Evolutionary conservation across 2,888 invertebrate species (phyloP).

Genomic region (Steromphala cineraria): DNA sequence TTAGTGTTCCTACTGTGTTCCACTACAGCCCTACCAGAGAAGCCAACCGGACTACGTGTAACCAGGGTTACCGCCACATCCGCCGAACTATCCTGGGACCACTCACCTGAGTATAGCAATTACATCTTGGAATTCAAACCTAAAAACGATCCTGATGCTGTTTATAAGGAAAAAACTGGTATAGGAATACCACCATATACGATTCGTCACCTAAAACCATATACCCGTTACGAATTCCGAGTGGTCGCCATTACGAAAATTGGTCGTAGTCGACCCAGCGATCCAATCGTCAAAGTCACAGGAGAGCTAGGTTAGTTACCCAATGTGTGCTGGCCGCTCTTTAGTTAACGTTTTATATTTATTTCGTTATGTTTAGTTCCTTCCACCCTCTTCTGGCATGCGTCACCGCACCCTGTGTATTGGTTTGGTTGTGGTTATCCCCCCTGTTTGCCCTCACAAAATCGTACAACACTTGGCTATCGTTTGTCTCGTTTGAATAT

Average conservation of each 20-base stretch:
- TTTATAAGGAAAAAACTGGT: slow-evolving; percentile 92
- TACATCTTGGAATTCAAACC: slow-evolving; percentile 98
- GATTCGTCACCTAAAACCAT: slow-evolving; percentile 87
- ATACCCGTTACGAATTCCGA: slow-evolving; percentile 96
- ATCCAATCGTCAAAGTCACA: slow-evolving; percentile 92
- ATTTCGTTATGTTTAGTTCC: not conserved
- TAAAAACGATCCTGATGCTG: slow-evolving; percentile 81
- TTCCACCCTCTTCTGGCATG: not conserved
- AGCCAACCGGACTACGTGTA: slow-evolving; percentile 91
- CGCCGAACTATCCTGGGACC: slow-evolving; percentile 90
- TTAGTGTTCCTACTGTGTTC: slow-evolving; percentile 34
- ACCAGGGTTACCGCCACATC: slow-evolving; percentile 96
- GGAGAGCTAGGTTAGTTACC: slow-evolving; percentile 90
- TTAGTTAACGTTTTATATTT: not conserved
- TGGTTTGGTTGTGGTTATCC: not conserved
- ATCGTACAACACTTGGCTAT: too few species aligned
- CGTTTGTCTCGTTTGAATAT: too few species aligned
- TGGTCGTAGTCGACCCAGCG: slow-evolving; percentile 92
- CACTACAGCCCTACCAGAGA: slow-evolving; percentile 88
- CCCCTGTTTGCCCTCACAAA: not conserved
- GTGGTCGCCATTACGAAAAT: slow-evolving; percentile 96
- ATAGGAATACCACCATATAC: slow-evolving; percentile 93
- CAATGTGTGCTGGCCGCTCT: slow-evolving; percentile 13
- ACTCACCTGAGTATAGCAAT: slow-evolving; percentile 83
- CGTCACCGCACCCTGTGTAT: not conserved